Evolutionary conservation across 2,113 vertebrate genomes (phyloP).

Genomic region (Alectura lathami): DNA sequence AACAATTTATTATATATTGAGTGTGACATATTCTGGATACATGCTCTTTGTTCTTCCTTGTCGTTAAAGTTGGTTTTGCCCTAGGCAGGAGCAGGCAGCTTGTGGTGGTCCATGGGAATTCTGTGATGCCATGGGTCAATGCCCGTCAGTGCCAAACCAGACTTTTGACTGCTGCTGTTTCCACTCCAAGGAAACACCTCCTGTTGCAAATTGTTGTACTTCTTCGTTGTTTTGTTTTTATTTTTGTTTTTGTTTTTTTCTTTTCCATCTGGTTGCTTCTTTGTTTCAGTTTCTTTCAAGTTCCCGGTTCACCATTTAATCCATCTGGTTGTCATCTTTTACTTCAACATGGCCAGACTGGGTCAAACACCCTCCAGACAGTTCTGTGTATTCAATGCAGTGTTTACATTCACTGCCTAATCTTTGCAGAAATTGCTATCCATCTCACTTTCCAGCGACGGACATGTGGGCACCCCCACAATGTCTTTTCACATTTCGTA

Average conservation of each 20-base stretch:
- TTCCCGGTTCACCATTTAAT: background rate
- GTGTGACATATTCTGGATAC: background rate
- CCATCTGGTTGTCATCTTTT: background rate
- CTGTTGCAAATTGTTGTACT: background rate
- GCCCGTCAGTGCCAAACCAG: background rate
- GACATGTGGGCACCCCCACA: background rate
- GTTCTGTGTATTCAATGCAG: rapidly evolving
- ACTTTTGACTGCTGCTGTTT: background rate
- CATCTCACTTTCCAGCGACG: no score
- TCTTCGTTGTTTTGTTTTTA: no score
- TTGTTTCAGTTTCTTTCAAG: background rate
- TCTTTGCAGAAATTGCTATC: background rate
- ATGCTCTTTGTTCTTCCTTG: background rate
- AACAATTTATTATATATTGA: background rate
- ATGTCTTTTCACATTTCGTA: background rate
- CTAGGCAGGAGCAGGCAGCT: background rate
- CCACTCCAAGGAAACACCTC: background rate
- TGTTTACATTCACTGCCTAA: background rate
- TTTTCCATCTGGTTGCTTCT: background rate
- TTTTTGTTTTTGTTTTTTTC: no score
- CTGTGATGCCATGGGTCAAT: rapidly evolving
- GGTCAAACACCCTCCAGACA: background rate
- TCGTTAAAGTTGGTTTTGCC: background rate
- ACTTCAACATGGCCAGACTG: background rate
- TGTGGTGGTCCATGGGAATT: background rate